Percentiles rank a stretch among this genome's conserved stretches.
phyloP scores from a whole-genome alignment of 2,888 invertebrate genomes.

The Pollenia amentaria region DNA sequence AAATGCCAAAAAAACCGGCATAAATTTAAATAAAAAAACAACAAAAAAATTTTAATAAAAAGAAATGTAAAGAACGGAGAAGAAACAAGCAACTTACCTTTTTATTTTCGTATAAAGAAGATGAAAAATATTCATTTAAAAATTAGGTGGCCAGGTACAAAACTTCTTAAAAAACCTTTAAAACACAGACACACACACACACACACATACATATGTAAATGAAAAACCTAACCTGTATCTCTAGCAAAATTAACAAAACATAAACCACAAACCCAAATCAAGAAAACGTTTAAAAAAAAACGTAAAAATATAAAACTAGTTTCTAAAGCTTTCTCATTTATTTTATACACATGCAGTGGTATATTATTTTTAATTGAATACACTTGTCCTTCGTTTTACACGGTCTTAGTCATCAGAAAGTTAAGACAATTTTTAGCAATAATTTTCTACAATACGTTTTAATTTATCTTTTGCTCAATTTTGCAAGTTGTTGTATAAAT shows the following conservation, averaged over 20 bases:
- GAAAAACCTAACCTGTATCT: neutral
- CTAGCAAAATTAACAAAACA: neutral
- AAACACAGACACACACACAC: neutral
- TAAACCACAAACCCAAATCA: neutral
- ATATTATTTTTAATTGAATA: neutral
- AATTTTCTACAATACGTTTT: too few relatives aligned
- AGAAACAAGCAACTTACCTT: constrained; percentile 38
- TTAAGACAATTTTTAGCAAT: too few relatives aligned
- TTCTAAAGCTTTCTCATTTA: constrained; percentile 46
- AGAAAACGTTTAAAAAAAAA: neutral
- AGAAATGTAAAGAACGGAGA: neutral
- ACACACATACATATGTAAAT: neutral
- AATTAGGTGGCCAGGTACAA: neutral
- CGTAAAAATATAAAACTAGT: constrained; percentile 45
- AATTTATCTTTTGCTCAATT: too few relatives aligned
- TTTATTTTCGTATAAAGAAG: neutral
- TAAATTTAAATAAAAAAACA: neutral
- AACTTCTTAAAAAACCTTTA: neutral
- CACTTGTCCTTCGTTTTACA: neutral
- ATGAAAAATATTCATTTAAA: too few relatives aligned
- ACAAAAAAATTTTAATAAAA: constrained; percentile 20
- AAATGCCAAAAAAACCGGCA: constrained; percentile 22
- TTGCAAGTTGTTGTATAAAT: too few relatives aligned
- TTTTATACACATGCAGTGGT: neutral
- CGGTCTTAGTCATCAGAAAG: too few relatives aligned